Evolutionary conservation across 2,113 vertebrate genomes (phyloP).

Genomic region (Cyprinodon tularosa): DNA sequence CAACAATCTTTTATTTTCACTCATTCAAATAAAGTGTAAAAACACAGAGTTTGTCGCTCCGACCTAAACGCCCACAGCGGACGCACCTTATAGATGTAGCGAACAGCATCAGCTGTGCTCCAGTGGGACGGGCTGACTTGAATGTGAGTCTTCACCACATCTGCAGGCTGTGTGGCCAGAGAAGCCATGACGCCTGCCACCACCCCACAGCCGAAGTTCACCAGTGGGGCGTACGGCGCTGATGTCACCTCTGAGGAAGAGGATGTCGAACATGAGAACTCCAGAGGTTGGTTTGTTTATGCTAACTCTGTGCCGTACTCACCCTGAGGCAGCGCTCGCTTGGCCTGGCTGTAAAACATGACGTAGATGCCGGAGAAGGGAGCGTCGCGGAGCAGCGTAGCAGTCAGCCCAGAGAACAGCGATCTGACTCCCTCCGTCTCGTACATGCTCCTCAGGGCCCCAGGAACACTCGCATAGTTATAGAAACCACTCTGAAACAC

Average conservation of each 20-base stretch:
- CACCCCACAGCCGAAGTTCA: constrained; percentile 92
- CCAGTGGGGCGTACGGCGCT: constrained; percentile 76
- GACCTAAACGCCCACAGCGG: background rate
- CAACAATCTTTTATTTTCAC: too few relatives aligned
- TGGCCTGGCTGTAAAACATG: constrained; percentile 97
- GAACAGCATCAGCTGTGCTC: constrained; percentile 79
- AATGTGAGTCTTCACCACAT: constrained; percentile 96
- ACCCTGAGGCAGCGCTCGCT: constrained; percentile 82
- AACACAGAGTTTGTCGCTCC: background rate
- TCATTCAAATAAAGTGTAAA: background rate
- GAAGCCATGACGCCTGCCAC: constrained; percentile 92
- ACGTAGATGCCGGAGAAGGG: constrained; percentile 98
- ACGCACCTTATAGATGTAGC: constrained; percentile 84
- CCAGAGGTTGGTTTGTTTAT: background rate
- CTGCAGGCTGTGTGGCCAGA: constrained; percentile 91
- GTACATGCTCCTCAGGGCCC: constrained; percentile 88
- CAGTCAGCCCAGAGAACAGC: constrained; percentile 92
- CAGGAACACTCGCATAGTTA: constrained; percentile 84
- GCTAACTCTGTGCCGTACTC: constrained; percentile 10
- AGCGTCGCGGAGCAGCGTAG: constrained; percentile 91
- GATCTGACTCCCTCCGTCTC: constrained; percentile 86
- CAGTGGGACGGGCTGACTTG: constrained; percentile 84
- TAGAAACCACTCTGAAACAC: constrained; percentile 88
- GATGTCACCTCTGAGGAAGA: constrained; percentile 79
- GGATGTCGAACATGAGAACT: background rate